These are phyloP conservation scores for Acrobasis repandana DNA, from an alignment of 2,888 invertebrate species.

Conservation along the genomic window DNA sequence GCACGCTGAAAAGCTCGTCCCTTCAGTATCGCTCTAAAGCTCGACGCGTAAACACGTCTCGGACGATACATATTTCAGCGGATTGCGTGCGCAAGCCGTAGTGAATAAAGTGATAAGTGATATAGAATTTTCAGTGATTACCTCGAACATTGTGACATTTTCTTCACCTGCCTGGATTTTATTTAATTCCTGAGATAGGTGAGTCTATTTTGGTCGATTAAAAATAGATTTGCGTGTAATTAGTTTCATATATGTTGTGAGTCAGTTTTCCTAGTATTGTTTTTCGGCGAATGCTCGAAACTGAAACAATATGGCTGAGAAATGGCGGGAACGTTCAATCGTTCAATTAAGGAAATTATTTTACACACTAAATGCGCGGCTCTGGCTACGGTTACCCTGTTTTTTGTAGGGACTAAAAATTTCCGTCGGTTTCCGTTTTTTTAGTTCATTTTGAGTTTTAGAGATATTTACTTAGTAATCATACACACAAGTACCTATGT, in stretches of 20 bases:
- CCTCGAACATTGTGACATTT: slow-evolving; percentile 44
- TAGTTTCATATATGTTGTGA: slow-evolving; percentile 67
- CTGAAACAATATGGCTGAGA: slow-evolving; percentile 18
- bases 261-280: slow-evolving; percentile 61
- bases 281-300: slow-evolving; percentile 33
- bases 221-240: slow-evolving; percentile 76
- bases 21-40: slow-evolving; percentile 69
- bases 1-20: slow-evolving; percentile 74
- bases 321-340: slow-evolving; percentile 25
- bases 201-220: slow-evolving; percentile 75
- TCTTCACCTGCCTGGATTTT: slow-evolving; percentile 53
- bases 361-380: neutral
- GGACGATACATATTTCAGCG: slow-evolving; percentile 43
- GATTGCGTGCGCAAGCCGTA: slow-evolving; percentile 34
- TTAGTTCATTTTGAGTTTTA: too few species aligned
- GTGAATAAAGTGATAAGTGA: slow-evolving; percentile 36
- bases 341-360: neutral
- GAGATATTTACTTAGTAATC: too few species aligned
- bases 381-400: neutral
- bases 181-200: slow-evolving; percentile 65
- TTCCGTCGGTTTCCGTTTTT: too few species aligned
- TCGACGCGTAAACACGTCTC: slow-evolving; percentile 52
- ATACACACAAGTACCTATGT: too few species aligned
- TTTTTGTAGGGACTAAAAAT: too few species aligned
- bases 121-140: slow-evolving; percentile 42